These are phyloP conservation scores for Chromis chromis DNA, from an alignment of 2,797 vertebrate species.

Conservation along the genomic window DNA sequence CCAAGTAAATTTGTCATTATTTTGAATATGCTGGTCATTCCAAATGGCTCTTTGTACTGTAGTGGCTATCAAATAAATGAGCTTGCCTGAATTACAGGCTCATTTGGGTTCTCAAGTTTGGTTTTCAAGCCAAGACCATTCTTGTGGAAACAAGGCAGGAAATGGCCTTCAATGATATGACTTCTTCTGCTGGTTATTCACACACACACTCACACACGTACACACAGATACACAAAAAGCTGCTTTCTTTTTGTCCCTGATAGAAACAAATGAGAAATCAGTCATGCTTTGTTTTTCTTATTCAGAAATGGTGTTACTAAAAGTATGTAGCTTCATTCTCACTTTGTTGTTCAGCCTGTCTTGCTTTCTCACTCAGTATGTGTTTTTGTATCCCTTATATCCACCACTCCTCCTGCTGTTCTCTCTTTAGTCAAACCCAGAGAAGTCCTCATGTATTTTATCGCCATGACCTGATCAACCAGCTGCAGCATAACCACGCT, in stretches of 20 bases:
- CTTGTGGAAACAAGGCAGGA: conserved; percentile 68
- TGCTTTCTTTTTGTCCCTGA: conserved; percentile 59
- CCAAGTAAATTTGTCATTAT: neutral
- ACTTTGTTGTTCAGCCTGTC: conserved; percentile 11
- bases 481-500: conserved; percentile 99
- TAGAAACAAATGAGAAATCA: conserved; percentile 63
- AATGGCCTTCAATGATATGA: conserved; percentile 69
- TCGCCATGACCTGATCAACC: conserved; percentile 99
- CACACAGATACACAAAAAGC: conserved; percentile 42
- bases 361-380: conserved; percentile 16
- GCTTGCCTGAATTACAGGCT: neutral
- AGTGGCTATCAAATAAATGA: neutral
- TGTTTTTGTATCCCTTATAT: conserved; percentile 23
- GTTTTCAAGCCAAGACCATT: conserved; percentile 11
- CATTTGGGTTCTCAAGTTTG: conserved; percentile 9
- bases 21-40: neutral
- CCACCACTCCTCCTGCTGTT: conserved; percentile 40
- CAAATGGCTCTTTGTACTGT: neutral
- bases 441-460: conserved; percentile 98
- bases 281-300: conserved; percentile 45
- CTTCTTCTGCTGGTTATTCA: conserved; percentile 67
- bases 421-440: conserved; percentile 92
- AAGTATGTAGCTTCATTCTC: conserved; percentile 32
- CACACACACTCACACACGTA: conserved; percentile 18
- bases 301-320: conserved; percentile 37